Evolutionary conservation across 2,888 invertebrate genomes (phyloP).

Genomic region (Troides oblongomaculatus): DNA sequence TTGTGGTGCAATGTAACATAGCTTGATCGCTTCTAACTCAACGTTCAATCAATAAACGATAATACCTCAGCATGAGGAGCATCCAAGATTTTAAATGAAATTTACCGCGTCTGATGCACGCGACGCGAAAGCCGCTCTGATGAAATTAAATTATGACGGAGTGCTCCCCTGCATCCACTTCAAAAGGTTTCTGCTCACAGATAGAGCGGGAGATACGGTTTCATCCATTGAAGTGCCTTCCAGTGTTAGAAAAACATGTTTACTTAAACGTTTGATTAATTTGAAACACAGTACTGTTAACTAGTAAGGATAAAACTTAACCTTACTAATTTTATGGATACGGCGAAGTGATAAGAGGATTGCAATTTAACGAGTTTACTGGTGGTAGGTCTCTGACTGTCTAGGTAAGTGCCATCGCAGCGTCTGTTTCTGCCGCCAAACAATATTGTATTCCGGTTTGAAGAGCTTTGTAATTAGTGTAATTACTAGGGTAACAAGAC

Average conservation of each 20-base stretch:
- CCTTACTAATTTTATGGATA: too few species aligned
- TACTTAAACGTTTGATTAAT: not conserved
- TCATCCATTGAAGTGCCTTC: not conserved
- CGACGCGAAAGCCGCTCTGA: conserved; percentile 6
- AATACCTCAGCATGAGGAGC: not conserved
- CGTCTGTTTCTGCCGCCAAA: too few species aligned
- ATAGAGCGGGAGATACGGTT: not conserved
- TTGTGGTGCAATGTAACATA: too few species aligned
- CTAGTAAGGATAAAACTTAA: too few species aligned
- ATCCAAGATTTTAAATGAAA: conserved; percentile 10
- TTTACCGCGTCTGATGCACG: conserved; percentile 3
- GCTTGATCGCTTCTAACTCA: not conserved
- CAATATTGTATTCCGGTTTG: too few species aligned
- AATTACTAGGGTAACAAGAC: too few species aligned
- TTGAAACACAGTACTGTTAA: too few species aligned
- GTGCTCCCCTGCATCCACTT: conserved; percentile 3
- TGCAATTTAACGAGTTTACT: too few species aligned
- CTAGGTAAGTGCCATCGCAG: too few species aligned
- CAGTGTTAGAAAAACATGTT: not conserved
- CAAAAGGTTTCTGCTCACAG: not conserved
- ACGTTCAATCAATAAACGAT: conserved; percentile 3
- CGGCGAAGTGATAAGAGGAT: not conserved
- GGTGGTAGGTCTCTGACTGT: too few species aligned
- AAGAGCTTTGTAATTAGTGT: too few species aligned
- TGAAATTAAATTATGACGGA: conserved; percentile 14